Base-by-base conservation (phyloP, 2,888 invertebrate genomes). In the Mechanitis messenoides region DNA sequence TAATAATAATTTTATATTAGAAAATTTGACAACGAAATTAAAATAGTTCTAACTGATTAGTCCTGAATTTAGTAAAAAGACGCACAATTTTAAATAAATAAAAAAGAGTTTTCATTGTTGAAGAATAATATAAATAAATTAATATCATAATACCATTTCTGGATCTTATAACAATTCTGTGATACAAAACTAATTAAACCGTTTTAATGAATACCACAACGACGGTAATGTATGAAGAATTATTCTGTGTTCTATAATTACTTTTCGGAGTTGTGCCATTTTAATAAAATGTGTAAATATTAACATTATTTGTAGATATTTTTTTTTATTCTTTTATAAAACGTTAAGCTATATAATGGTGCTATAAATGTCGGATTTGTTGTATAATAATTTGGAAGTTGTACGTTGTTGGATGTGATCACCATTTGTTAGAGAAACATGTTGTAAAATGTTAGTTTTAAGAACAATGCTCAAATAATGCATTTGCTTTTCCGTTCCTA, bases 401-500 rank as follows among this genome's bases (percentile, higher is more conserved):
- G 47, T 47, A 31, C 31, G 50, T 50, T 50, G 50, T 28, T 31
- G 28, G 47, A 31, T 50, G 31, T 31, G 50, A 50, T 50, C 50
- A 31, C 50, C 50, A 50, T 50, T 61, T 53, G 42, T n/a, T 31
- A 46, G 56, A 33, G 45, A 45, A 45, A 56, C 31, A 33, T 55
- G 42, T 28, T 42, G 28, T 20, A 35, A 55, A 33, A 33, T 55
- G 12, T 46, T 61, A 56, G 58, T 35, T 9, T 65, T 56, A 62
- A 56, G 45, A 56, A 59, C 50, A 71, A 71, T 74, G 79, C 77
- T 79, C 77, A 69, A 79, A 74, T 68, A 64, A 60, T 74, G 78
- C 78, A 78, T 79, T 78, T 79, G 64, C 68, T 69, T 61, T 60
- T 63, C 67, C 71, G 74, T 76, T 75, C 74, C 75, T 76, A 72